These are phyloP conservation scores for Chrysodeixis includens DNA, from an alignment of 2,888 invertebrate species.

Conservation along the genomic window DNA sequence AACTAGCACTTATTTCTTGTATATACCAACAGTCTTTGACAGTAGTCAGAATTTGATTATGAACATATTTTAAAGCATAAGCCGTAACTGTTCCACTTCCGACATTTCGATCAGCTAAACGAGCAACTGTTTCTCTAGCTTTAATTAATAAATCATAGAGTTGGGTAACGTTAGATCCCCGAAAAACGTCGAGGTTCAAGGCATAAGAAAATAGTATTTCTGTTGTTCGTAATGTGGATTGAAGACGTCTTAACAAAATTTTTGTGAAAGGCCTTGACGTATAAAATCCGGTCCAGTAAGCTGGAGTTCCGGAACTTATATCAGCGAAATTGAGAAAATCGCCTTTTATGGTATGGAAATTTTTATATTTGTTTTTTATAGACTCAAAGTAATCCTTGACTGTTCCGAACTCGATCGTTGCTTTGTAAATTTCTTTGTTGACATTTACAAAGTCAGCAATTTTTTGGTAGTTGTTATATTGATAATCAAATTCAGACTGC, in stretches of 20 bases:
- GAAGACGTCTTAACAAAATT: conserved; percentile 94
- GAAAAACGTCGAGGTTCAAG: conserved; percentile 90
- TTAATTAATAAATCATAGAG: conserved; percentile 86
- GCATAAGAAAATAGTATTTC: conserved; percentile 96
- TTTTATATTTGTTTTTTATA: conserved; percentile 90
- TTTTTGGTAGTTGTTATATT: conserved; percentile 96
- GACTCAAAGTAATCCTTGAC: conserved; percentile 95
- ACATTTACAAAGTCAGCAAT: conserved; percentile 96
- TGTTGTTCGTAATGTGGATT: conserved; percentile 93
- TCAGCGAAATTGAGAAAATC: conserved; percentile 99
- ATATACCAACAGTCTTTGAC: conserved; percentile 81
- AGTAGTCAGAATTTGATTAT: conserved; percentile 89
- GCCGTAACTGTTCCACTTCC: conserved; percentile 97
- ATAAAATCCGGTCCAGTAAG: conserved; percentile 99
- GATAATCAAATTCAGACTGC: conserved; percentile 97
- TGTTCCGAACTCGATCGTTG: conserved; percentile 95
- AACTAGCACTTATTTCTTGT: conserved; percentile 77
- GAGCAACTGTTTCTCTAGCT: conserved; percentile 93
- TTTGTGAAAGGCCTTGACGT: conserved; percentile 96
- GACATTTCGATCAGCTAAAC: conserved; percentile 99
- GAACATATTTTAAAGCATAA: conserved; percentile 95
- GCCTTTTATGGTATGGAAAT: conserved; percentile 93
- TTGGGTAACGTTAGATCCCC: conserved; percentile 87
- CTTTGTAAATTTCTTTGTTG: conserved; percentile 91
- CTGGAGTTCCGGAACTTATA: conserved; percentile 94